Evolutionary conservation across 64 coral and sea anemone species (phyloP), one percentile per base, ranked within the genome.

Genomic region (Pocillopora damicornis): DNA sequence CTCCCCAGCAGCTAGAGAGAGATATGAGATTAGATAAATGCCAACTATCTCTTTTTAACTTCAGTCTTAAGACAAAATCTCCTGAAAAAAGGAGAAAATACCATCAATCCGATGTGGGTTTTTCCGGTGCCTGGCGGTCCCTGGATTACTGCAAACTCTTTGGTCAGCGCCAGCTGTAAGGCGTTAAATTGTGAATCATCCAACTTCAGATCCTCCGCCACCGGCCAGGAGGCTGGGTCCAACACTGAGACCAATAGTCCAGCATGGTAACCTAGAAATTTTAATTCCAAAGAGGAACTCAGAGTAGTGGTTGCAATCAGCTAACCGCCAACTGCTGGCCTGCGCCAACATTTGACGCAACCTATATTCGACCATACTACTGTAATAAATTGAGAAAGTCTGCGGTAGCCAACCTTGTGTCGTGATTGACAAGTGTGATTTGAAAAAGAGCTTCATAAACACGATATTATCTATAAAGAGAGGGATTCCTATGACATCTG

Each of bases 61-160:
- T 4, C 42, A 1, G 1, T 51, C 42, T 51, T 51, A 51, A 51
- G 42, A 51, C 0, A 51, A 51, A 51, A 51, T 51, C 42, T 51
- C 42, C 42, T 51, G 7, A 7, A 51, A 51, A 51, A 86, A 11
- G 1, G 30, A 16, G 36, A 6, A n/a, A 11, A 65, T 87, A 92
- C 91, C 91, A 88, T 92, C 23, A 92, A 58, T 61, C 91, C 90
- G 75, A 92, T 87, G 84, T 80, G 75, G 8, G 90, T 92, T 77
- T 91, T 91, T 1, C 89, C 89, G 20, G 89, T 91, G 23, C 89
- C 89, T 2, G 89, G 89, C 6, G 90, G 90, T 64, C 90, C 90
- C 30, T 92, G 90, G 60, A 92, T 88, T 1, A 92, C 76, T 1
- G 84, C 84, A 20, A 92, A 92, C 36, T 92, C 90, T 74, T 92